Evolutionary conservation across 2,888 invertebrate species (phyloP).

Genomic region (Erannis defoliaria): DNA sequence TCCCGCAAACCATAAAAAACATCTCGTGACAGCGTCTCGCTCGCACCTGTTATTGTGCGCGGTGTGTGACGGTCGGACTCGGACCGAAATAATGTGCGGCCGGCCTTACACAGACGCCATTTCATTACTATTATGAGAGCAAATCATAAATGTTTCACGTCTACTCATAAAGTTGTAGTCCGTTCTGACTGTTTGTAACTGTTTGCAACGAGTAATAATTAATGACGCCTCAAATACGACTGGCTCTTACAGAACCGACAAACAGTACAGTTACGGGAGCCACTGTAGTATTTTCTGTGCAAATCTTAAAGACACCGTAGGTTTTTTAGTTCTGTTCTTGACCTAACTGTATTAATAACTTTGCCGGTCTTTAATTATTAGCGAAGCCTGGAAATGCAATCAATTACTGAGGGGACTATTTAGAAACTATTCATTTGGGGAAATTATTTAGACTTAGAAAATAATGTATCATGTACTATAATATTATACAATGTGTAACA

Average conservation of each 20-base stretch:
- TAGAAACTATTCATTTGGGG: not conserved
- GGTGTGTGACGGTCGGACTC: no score
- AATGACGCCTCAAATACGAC: slow-evolving; percentile 5
- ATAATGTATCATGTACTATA: no score
- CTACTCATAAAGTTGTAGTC: slow-evolving; percentile 16
- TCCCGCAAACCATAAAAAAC: no score
- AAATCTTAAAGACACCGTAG: not conserved
- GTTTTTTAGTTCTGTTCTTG: not conserved
- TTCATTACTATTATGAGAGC: slow-evolving; percentile 28
- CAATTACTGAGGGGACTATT: slow-evolving; percentile 5
- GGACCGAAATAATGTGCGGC: no score
- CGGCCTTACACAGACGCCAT: not conserved
- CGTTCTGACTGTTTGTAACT: slow-evolving; percentile 16
- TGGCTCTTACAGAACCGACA: not conserved
- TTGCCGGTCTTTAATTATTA: not conserved
- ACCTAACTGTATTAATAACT: not conserved
- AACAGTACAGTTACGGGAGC: not conserved
- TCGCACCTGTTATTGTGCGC: no score
- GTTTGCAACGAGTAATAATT: slow-evolving; percentile 21
- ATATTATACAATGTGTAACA: no score
- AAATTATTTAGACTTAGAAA: not conserved
- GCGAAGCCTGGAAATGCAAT: slow-evolving; percentile 8
- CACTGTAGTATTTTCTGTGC: not conserved
- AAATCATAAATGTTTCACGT: slow-evolving; percentile 34
- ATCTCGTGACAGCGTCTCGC: no score